These are phyloP conservation scores for Drosophila trapezifrons DNA, from an alignment of 1,140 invertebrate species.

Conservation along the genomic window DNA sequence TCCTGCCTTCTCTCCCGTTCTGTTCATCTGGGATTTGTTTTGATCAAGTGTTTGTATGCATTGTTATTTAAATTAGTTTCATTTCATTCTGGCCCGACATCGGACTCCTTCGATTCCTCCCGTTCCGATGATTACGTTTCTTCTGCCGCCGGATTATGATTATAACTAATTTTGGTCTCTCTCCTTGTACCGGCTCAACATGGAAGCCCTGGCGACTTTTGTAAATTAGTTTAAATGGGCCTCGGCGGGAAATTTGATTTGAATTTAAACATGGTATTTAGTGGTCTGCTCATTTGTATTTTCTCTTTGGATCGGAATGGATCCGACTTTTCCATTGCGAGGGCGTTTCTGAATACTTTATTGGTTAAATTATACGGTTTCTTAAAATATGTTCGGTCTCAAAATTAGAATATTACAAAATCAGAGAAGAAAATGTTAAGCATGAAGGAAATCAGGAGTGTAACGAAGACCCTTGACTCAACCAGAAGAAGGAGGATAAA, in stretches of 20 bases:
- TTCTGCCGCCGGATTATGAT: slow-evolving; percentile 68
- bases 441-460: too few species aligned
- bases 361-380: slow-evolving; percentile 40
- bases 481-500: neutral
- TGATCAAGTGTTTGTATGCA: slow-evolving; percentile 78
- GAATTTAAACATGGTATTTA: slow-evolving; percentile 30
- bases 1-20: slow-evolving; percentile 20
- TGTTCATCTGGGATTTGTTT: slow-evolving; percentile 75
- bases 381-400: neutral
- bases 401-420: neutral
- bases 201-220: slow-evolving; percentile 34
- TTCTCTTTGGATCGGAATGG: neutral
- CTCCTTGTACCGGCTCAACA: slow-evolving; percentile 7
- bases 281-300: slow-evolving; percentile 45
- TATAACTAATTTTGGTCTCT: slow-evolving; percentile 70
- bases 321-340: slow-evolving; percentile 15
- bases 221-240: slow-evolving; percentile 76
- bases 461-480: too few species aligned
- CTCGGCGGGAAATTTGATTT: slow-evolving; percentile 26
- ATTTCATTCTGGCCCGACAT: slow-evolving; percentile 58
- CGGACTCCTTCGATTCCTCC: slow-evolving; percentile 19
- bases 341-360: slow-evolving; percentile 51
- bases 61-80: slow-evolving; percentile 83
- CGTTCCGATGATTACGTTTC: slow-evolving; percentile 39
- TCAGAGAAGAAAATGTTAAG: neutral